Base-by-base conservation (phyloP, 2,888 invertebrate species). In the Bugula neritina region DNA sequence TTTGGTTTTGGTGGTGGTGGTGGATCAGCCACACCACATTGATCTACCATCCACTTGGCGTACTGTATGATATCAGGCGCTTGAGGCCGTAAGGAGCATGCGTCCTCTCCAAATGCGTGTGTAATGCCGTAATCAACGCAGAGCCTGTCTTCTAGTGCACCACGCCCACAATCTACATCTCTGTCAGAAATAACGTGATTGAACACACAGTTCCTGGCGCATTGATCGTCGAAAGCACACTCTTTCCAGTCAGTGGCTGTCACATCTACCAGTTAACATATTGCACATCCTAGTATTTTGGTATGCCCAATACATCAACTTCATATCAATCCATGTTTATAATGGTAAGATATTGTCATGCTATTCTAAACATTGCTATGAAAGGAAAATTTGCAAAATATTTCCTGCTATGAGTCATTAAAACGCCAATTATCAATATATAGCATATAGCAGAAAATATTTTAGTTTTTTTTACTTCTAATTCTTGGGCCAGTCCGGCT, bases 81-180 rank as follows among this genome's bases (percentile, higher is more conserved):
- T 5, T n/a, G 13, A 3, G 3, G 55, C 21, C 55, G 5, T 34
- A 63, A 31, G 10, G 31, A 10, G 31, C 63, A 63, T 3, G 63
- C 63, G 5, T 63, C 10, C 63, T 63, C 63, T 63, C 27, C 27
- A 27, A 63, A 63, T 2, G 63, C 63, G 31, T 63, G 63, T 13
- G 31, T 63, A 5, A 63, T 63, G 27, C 63, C 63, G 31, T 63
- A 63, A n/a, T 63, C 63, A 17, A 63, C 63, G n/a, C 63, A 63
- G 10, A 63, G n/a, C 27, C 63, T 25, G 31, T 2, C 27, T 13
- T 34, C 63, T 13, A 34, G 10, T 2, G 13, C 13, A 5, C 31
- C 63, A 25, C 63, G 21, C 3, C 31, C 34, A 27, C 63, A 63
- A 13, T 3, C 31, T 21, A 63, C 63, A 5, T 27, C n/a, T 63